Evolutionary conservation across 2,797 vertebrate species (phyloP), one percentile per base, ranked within the genome.

Genomic region (Arctocebus calabarensis): DNA sequence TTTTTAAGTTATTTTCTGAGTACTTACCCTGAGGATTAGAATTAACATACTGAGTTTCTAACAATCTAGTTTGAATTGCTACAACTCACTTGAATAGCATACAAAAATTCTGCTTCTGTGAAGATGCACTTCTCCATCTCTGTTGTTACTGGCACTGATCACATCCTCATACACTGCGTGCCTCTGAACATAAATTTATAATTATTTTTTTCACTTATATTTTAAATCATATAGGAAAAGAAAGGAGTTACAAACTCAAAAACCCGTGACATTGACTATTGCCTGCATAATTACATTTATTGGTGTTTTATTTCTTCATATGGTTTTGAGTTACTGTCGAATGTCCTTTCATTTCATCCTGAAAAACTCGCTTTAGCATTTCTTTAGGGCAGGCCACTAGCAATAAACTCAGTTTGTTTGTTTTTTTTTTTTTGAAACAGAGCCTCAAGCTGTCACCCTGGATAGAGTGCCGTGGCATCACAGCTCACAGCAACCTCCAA

Each of bases 1-100:
- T 43, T 84, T 81, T 45, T 48, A 89, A 89, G 55, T 48, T 85
- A 17, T 93, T 88, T 84, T 79, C 16, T 77, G 64, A 93, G 52
- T 88, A 61, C 37, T 77, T 85, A 79, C 16, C 32, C 29, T 88
- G 45, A 55, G 70, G 27, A 59, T 96, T 81, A 40, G 2, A 82
- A 37, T 71, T 82, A 82, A 82, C 25, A 61, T 85, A 48, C 62
- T 91, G 59, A 81, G 77, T 81, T 40, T 94, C 68, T 89, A 78
- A 57, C 40, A 90, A 11, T 57, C 48, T 78, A 27, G 25, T 77
- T 59, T 70, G 52, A 88, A 64, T 70, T 34, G 66, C 82, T 66
- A 43, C 14, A 48, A 32, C 68, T 64, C 64, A 61, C 64, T 89
- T 82, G 20, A 70, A 57, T 40, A 75, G 12, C 12, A 17, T 34